These are phyloP conservation scores for Elegia similella DNA, from an alignment of 2,888 invertebrate genomes.

Conservation along the genomic window DNA sequence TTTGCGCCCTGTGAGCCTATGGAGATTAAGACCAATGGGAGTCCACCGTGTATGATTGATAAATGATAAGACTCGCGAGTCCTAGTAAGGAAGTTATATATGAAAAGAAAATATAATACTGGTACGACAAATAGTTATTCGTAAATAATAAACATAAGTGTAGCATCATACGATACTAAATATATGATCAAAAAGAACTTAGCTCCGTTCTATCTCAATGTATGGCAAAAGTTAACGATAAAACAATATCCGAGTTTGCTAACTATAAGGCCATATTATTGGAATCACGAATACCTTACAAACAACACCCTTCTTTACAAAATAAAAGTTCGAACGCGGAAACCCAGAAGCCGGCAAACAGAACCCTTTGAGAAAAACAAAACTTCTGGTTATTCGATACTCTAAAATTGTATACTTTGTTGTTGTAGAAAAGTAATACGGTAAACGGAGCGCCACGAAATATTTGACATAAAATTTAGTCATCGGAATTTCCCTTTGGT, in stretches of 20 bases:
- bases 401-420: slow-evolving; percentile 51
- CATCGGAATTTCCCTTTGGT: slow-evolving; percentile 51
- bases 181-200: too few species aligned
- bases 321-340: slow-evolving; percentile 6
- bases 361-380: slow-evolving; percentile 38
- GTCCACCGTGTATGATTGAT: too few species aligned
- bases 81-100: too few species aligned
- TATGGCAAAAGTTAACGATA: neutral
- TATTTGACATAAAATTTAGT: slow-evolving; percentile 52
- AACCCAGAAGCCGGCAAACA: slow-evolving; percentile 22
- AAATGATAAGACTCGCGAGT: too few species aligned
- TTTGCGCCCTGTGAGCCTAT: too few species aligned
- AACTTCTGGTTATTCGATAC: slow-evolving; percentile 47
- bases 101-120: too few species aligned
- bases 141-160: too few species aligned
- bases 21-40: too few species aligned
- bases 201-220: too few species aligned
- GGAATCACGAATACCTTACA: slow-evolving; percentile 5
- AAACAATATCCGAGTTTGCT: neutral
- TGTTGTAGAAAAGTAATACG: slow-evolving; percentile 48
- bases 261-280: neutral
- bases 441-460: slow-evolving; percentile 59
- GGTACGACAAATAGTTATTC: too few species aligned
- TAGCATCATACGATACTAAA: too few species aligned
- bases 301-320: slow-evolving; percentile 12